Base-by-base conservation (phyloP, 2,113 vertebrate species). In the Larimichthys polyactis region DNA sequence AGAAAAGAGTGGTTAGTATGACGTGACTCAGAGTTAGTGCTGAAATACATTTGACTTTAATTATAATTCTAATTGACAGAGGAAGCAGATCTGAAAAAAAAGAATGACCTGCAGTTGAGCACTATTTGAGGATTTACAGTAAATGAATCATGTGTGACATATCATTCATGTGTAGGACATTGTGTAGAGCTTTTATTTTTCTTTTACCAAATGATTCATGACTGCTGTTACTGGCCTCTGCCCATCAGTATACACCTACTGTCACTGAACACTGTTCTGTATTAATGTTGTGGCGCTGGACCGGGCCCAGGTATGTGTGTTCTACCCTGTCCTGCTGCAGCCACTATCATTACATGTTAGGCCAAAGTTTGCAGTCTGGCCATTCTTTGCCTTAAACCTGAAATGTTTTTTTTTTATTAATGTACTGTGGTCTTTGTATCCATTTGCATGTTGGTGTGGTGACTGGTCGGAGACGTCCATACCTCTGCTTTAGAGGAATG, bases 361-460 rank as follows among this genome's bases (percentile, higher is more conserved):
- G 43, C 64, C 40, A 64, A 22, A 49, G 22, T 44, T 46, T 22
- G 57, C 19, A 16, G 43, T 36, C 17, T 44, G 63, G 32, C 44
- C 59, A 29, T n/a, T 67, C 5, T 75, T 82, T 91, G 88, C 85
- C 81, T 92, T 88, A 85, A 83, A 84, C 48, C 32, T 57, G 3
- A 32, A 74, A 55, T 44, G 16, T 29, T 4, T 36, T 36, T 4
- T 36, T 36, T 70, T 70, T 71, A 29, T 36, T 46, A 11, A 55
- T 55, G 52, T 54, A 5, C 15, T 62, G 2, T 46, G 29, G 44
- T 36, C 40, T 5, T 52, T 64, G 15, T 46, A 57, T 52, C n/a
- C 54, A 29, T 65, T 16, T 46, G 44, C 69, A 16, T 60, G 22
- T 67, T 69, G 46, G 24, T 43, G 58, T 51, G 15, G n/a, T 22